Conservation (phyloP, 1,140 invertebrate species). For the Drosophila nasuta region DNA sequence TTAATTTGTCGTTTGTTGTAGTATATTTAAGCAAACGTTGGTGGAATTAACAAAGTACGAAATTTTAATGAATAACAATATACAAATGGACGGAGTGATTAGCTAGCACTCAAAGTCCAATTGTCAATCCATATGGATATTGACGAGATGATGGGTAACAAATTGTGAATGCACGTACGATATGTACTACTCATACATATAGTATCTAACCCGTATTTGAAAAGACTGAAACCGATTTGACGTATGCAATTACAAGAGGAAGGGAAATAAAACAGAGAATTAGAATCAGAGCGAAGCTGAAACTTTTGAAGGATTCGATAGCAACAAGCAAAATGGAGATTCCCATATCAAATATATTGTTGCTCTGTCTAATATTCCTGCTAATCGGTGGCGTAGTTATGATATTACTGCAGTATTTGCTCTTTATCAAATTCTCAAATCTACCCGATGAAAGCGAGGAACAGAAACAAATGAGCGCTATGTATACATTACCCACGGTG, state of each 20-base stretch:
- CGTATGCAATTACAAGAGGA: too few relatives aligned
- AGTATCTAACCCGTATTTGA: not conserved
- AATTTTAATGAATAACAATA: not conserved
- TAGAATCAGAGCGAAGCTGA: too few relatives aligned
- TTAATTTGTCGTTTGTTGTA: slow-evolving; percentile 6
- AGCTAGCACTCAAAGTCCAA: slow-evolving; percentile 27
- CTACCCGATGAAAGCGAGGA: slow-evolving; percentile 84
- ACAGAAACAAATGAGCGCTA: slow-evolving; percentile 84
- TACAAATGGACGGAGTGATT: slow-evolving; percentile 26
- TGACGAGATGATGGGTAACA: slow-evolving; percentile 5
- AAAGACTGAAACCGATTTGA: slow-evolving; percentile 19
- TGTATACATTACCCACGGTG: slow-evolving; percentile 85
- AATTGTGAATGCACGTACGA: slow-evolving; percentile 2
- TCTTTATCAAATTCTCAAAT: slow-evolving; percentile 85
- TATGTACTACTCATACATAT: slow-evolving; percentile 1
- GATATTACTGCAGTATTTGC: slow-evolving; percentile 86
- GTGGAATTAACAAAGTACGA: not conserved
- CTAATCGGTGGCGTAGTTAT: slow-evolving; percentile 86
- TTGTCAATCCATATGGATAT: slow-evolving; percentile 5
- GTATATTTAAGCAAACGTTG: slow-evolving; percentile 12
- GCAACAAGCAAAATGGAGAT: slow-evolving; percentile 74
- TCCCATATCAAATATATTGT: slow-evolving; percentile 79
- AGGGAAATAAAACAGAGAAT: too few relatives aligned
- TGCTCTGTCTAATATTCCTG: slow-evolving; percentile 83
- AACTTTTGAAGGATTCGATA: too few relatives aligned